Evolutionary conservation across 2,888 invertebrate genomes (phyloP).

Genomic region (Caenorhabditis sp.): DNA sequence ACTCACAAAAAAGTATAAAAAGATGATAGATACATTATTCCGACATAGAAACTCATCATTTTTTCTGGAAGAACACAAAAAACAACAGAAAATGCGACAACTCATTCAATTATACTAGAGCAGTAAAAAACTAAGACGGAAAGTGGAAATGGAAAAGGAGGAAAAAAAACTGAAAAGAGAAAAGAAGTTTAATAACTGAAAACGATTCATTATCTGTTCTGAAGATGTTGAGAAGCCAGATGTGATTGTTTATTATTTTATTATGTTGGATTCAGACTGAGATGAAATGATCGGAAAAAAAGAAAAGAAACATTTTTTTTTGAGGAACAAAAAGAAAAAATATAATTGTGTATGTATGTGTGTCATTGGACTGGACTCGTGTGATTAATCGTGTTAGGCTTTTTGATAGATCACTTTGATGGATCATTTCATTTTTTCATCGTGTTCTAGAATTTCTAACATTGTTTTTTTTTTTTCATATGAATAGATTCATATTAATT

Average conservation of each 20-base stretch:
- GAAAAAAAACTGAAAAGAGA: neutral
- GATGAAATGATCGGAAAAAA: neutral
- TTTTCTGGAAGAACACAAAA: too few relatives aligned
- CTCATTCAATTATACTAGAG: too few relatives aligned
- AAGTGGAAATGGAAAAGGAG: neutral
- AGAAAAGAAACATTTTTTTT: neutral
- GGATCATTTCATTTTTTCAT: neutral
- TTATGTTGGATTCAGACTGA: neutral
- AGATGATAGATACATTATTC: too few relatives aligned
- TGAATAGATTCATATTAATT: too few relatives aligned
- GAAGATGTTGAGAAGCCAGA: too few relatives aligned
- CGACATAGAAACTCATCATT: too few relatives aligned
- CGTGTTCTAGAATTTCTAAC: neutral
- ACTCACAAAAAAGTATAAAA: too few relatives aligned
- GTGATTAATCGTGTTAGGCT: neutral
- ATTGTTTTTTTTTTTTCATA: neutral
- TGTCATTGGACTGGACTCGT: neutral
- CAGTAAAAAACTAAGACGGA: too few relatives aligned
- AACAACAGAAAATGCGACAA: too few relatives aligned
- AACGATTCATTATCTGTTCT: too few relatives aligned
- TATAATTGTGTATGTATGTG: neutral
- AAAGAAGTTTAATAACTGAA: neutral
- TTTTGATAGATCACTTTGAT: neutral
- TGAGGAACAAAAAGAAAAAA: neutral
- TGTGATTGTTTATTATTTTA: too few relatives aligned